Conservation (phyloP, 2,888 invertebrate genomes). For the Torymus tubicola region DNA sequence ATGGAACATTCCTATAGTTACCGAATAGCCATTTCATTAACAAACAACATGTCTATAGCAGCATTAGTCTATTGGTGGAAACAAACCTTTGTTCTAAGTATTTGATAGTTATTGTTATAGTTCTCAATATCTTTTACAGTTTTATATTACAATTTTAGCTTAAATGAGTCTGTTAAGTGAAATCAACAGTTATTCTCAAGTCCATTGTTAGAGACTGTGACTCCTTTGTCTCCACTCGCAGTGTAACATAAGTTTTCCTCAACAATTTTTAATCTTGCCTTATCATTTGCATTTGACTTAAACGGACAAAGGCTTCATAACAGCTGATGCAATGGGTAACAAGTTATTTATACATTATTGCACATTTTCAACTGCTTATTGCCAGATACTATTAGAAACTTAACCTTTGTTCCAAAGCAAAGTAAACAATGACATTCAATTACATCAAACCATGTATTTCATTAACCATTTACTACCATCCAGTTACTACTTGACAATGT, state of each 20-base stretch:
- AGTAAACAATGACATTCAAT: no score
- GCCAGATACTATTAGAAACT: not conserved
- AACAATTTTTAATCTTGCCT: not conserved
- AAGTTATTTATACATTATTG: not conserved
- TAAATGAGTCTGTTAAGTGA: not conserved
- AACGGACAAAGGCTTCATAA: not conserved
- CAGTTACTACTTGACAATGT: no score
- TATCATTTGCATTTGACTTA: not conserved
- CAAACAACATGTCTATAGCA: slow-evolving; percentile 22
- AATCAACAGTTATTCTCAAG: no score
- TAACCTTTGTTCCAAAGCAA: not conserved
- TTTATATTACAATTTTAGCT: not conserved
- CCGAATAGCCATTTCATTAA: slow-evolving; percentile 12
- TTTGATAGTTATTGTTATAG: not conserved
- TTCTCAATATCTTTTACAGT: not conserved
- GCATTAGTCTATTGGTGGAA: not conserved
- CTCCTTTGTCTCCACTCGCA: not conserved
- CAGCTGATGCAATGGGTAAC: not conserved
- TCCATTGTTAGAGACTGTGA: no score
- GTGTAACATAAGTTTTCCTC: not conserved
- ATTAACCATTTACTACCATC: no score
- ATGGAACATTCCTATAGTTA: slow-evolving; percentile 18
- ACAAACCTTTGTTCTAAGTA: slow-evolving; percentile 12
- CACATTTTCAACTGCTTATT: not conserved
- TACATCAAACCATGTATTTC: no score